Conservation (phyloP, 1,140 invertebrate species). For the Drosophila pallidifrons region DNA sequence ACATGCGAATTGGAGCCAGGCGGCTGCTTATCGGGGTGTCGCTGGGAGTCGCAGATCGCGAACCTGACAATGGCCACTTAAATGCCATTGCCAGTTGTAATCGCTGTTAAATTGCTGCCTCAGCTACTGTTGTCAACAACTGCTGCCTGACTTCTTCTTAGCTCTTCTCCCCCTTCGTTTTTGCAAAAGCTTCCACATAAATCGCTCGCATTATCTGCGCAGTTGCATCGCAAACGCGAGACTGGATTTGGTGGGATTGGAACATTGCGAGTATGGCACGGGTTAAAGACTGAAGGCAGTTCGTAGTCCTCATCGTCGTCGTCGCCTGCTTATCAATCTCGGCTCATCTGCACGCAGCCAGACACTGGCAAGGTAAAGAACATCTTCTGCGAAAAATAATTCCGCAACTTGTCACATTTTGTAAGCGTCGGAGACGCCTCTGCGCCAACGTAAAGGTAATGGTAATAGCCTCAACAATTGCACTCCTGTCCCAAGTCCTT, state of each 20-base stretch:
- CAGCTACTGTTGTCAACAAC: conserved; percentile 69
- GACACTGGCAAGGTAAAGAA: conserved; percentile 38
- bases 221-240: conserved; percentile 60
- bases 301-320: conserved; percentile 40
- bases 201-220: conserved; percentile 70
- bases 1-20: conserved; percentile 51
- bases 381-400: conserved; percentile 83
- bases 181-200: conserved; percentile 68
- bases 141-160: neutral
- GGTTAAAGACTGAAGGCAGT: conserved; percentile 7
- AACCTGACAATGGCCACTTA: conserved; percentile 80
- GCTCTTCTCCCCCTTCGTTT: neutral
- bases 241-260: neutral
- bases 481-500: conserved; percentile 59
- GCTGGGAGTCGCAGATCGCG: conserved; percentile 56
- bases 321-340: conserved; percentile 74
- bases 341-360: conserved; percentile 75
- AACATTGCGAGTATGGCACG: conserved; percentile 49
- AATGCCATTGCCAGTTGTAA: conserved; percentile 80
- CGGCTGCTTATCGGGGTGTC: conserved; percentile 54
- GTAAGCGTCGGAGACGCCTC: conserved; percentile 71
- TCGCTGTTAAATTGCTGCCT: conserved; percentile 78
- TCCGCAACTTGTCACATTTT: conserved; percentile 82
- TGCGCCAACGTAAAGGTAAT: conserved; percentile 54
- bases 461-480: conserved; percentile 34